A percentile compares a stretch with the other conserved stretches of the same genome.
Conservation (phyloP, 2,113 vertebrate genomes). For the Notiomystis cincta region DNA sequence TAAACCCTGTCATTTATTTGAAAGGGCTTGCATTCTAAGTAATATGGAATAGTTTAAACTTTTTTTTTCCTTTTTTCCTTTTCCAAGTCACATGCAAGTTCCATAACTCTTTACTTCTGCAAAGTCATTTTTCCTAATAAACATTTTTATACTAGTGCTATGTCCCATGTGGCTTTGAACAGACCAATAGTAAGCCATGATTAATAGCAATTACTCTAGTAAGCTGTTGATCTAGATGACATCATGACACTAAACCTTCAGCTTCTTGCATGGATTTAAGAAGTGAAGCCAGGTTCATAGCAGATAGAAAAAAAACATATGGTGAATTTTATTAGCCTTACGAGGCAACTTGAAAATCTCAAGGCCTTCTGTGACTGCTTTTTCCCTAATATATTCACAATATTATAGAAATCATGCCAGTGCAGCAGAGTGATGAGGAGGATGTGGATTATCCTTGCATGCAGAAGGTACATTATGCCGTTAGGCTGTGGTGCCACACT, state of each 20-base stretch:
- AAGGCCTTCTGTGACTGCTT: neutral
- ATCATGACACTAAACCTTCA: constrained; percentile 23
- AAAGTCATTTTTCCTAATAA: neutral
- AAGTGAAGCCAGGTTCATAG: neutral
- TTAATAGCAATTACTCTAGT: constrained; percentile 1
- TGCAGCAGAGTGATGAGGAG: neutral
- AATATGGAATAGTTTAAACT: neutral
- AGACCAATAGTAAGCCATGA: neutral
- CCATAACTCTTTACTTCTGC: neutral
- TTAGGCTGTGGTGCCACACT: constrained; percentile 13
- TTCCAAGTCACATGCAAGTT: neutral
- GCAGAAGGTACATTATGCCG: neutral
- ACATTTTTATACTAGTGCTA: neutral
- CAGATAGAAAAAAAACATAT: constrained; percentile 49
- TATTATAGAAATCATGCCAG: neutral
- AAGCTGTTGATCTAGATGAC: neutral
- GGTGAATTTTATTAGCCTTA: constrained; percentile 43
- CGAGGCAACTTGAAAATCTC: neutral
- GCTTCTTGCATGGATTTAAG: neutral
- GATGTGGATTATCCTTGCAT: neutral
- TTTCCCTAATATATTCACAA: neutral
- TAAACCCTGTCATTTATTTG: neutral
- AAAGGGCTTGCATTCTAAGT: neutral
- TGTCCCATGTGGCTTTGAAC: neutral
- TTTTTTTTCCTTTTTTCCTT: neutral